Evolutionary conservation across 2,113 vertebrate species (phyloP), one percentile per base, ranked within the genome.

Genomic region (Tilapia sparmanii): DNA sequence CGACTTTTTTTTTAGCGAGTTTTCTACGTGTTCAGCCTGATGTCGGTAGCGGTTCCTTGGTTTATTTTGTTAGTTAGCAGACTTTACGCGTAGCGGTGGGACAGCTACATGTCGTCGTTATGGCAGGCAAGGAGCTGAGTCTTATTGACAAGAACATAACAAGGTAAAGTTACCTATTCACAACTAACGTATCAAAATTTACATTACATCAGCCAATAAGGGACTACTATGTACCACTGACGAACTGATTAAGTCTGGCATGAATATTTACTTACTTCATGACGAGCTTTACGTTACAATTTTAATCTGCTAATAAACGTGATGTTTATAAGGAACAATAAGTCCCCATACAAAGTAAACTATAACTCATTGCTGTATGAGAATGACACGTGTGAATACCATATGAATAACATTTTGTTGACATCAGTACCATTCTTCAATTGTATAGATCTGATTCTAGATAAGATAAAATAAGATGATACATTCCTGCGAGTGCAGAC

Each of bases 101-200:
- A 42, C 9, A 42, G 19, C 31, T 85, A 18, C 3, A 19, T 53
- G 47, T 61, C 6, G n/a, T 78, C 31, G 91, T 50, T 50, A 95
- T 95, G 95, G 95, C 90, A 71, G 93, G 95, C 85, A 93, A 96
- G 83, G 97, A 97, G 81, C 93, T 97, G 71, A 95, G 95, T 87
- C 94, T 97, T 15, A 96, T 97, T 76, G 95, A 97, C 92, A 95
- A 96, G 81, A 90, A 95, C 33, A 90, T 97, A 86, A 94, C 93
- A 89, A 97, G 97, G 97, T 97, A 95, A 93, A 7, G 45, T 42
- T 2, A 12, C 10, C 45, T 31, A 6, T 11, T n/a, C 10, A 35
- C 11, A 22, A n/a, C n/a, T 31, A 50, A 78, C 29, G 6, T 1
- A 50, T 50, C 42, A 50, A 50, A 13, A n/a, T 29, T 13, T n/a